Evolutionary conservation across 2,888 invertebrate species (phyloP), one percentile per base, ranked within the genome.

Genomic region (Phorcus lineatus): DNA sequence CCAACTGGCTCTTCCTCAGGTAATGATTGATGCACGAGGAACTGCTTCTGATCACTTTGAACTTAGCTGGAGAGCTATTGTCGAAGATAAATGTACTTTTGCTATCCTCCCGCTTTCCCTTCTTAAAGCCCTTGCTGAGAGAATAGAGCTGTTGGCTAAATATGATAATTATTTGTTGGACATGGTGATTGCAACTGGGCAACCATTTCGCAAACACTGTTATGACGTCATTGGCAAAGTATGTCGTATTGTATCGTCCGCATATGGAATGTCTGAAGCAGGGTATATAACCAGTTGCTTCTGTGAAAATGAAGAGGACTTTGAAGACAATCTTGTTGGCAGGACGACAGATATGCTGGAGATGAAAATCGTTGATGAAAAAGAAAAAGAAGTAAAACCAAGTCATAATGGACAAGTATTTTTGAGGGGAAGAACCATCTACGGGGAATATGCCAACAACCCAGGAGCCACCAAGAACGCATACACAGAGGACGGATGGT

Each of bases 401-500:
- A 24, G 24, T 9, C 19, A 47, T 2, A 24, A 74, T 4, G 74
- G 74, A 17, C 24, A 74, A 22, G 13, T 74, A 0, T 22, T 74
- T 52, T 2, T 74, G n/a, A 47, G 13, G 19, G 47, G 22, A 22
- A 1, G 19, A 9, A 22, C 22, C 24, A 24, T 74, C 19, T 74
- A 22, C 24, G 24, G 24, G 24, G 22, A 52, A 40, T 74, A 74
- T 22, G 22, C 24, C 3, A 24, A 52, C 19, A 52, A 74, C 36
- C 47, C 40, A 4, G 74, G 53, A 24, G 24, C 40, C 7, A 74
- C 24, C 47, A 74, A 74, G 24, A 24, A 19, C 40, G 52, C 40
- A 13, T 74, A 53, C 24, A 74, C 74, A 52, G 52, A 74, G 19
- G 53, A 74, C 52, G 52, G 74, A 0, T 74, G 74, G 74, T 74